Evolutionary conservation across 2,797 vertebrate genomes (phyloP), one percentile per base, ranked within the genome.

Genomic region (Hyperoplus lanceolatus): DNA sequence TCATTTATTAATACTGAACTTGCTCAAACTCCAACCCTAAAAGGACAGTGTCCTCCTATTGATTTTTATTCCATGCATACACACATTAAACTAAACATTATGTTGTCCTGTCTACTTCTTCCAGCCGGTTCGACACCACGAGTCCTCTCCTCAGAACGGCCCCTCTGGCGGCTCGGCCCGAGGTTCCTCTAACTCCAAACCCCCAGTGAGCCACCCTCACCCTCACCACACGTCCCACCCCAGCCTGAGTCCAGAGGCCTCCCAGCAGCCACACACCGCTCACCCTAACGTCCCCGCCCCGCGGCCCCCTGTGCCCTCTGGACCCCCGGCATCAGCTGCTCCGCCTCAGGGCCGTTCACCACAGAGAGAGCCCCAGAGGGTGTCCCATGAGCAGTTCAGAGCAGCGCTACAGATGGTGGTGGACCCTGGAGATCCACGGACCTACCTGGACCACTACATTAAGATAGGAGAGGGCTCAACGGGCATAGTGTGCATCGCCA

Each of bases 381-480:
- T 99, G 36, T 99, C 98, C n/a, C 98, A 99, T 0, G 98, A 99
- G 94, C 98, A 99, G 92, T 99, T 99, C 87, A 95, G 97, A 45
- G 97, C 97, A 0, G 98, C 98, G 0, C 89, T 99, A 61, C 97
- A 98, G 94, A 96, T 99, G 96, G 98, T 99, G 79, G 98, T 99
- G n/a, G 97, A 99, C 65, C 97, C 97, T 0, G 98, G 98, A 0
- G 97, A 99, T 67, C 98, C 97, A 0, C 94, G 97, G 5, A 91
- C 96, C 3, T 98, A 97, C 89, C 88, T 99, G 85, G 98, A 99
- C 83, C 96, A 99, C 93, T 99, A 98, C 91, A 98, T 99, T 68
- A 99, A 99, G 90, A 99, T 99, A 0, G 98, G 98, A 0, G 98
- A 99, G 83, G 98, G 98, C 15, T 99, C 98, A 77, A 99, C 98